Conservation (phyloP, 2,888 invertebrate species). For the Pachymerium ferrugineum region DNA sequence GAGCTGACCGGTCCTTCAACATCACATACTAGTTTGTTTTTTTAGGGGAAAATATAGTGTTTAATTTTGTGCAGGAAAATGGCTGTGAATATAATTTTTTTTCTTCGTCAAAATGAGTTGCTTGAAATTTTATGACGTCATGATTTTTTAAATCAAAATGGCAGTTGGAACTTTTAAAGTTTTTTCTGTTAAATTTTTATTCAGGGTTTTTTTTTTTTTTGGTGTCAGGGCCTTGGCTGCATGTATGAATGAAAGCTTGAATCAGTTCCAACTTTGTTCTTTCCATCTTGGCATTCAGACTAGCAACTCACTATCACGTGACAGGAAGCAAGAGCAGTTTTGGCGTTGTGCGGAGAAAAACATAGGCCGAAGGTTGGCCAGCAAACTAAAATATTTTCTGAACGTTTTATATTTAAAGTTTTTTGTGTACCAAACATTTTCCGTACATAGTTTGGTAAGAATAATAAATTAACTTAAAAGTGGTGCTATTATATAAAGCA, state of each 20-base stretch:
- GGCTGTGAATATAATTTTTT: no score
- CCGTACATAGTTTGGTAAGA: no score
- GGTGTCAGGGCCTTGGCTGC: constrained; percentile 8
- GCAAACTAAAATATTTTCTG: not conserved
- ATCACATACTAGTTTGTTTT: not conserved
- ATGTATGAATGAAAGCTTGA: constrained; percentile 13
- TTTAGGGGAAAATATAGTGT: no score
- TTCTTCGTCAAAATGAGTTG: no score
- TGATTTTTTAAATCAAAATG: no score
- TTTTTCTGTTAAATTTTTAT: no score
- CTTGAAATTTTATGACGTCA: no score
- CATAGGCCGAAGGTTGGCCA: constrained; percentile 8
- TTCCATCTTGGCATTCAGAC: constrained; percentile 3
- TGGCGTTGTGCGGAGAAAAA: not conserved
- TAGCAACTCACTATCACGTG: not conserved
- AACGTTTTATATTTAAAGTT: not conserved
- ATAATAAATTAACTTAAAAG: no score
- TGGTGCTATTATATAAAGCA: no score
- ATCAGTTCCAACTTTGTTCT: not conserved
- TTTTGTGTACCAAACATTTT: not conserved
- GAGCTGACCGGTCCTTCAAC: not conserved
- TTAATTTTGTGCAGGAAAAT: no score
- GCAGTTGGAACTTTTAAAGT: no score
- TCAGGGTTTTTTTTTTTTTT: not conserved
- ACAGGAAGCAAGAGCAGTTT: not conserved